Conservation (phyloP, 2,888 invertebrate genomes). For the Pseudanteris insignis region DNA sequence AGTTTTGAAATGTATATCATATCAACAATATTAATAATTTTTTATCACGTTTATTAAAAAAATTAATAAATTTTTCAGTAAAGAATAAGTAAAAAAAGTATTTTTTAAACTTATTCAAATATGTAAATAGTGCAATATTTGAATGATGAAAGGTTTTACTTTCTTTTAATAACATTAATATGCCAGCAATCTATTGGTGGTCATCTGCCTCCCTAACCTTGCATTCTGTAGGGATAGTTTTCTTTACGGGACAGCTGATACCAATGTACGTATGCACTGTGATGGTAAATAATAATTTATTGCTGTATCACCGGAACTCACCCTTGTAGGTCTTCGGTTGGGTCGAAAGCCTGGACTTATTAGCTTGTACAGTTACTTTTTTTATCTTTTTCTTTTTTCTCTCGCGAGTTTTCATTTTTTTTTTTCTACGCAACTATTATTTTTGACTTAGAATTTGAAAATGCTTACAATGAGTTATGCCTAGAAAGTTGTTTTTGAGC, state of each 20-base stretch:
- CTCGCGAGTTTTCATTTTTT: neutral
- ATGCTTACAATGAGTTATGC: no score
- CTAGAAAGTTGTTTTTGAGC: no score
- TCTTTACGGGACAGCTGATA: constrained; percentile 56
- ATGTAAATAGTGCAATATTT: no score
- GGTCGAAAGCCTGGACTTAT: constrained; percentile 27
- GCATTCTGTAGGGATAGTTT: constrained; percentile 37
- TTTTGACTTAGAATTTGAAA: neutral
- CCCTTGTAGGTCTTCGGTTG: constrained; percentile 38
- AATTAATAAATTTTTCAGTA: no score
- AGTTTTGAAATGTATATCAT: no score
- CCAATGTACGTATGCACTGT: constrained; percentile 46
- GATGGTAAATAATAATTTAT: constrained; percentile 45
- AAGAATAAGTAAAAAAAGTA: no score
- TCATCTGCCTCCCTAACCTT: constrained; percentile 26
- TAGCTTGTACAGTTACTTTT: constrained; percentile 1
- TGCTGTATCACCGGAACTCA: constrained; percentile 41
- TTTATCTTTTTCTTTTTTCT: neutral
- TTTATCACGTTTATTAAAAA: no score
- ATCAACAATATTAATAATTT: no score
- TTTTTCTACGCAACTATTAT: constrained; percentile 3
- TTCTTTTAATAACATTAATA: constrained; percentile 7
- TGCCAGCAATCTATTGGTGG: constrained; percentile 3
- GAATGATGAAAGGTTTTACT: no score
- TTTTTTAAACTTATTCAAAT: no score